A percentile compares a stretch with the other conserved stretches of the same genome.
These are phyloP conservation scores for Lagopus leucura DNA, from an alignment of 2,113 vertebrate species.

Conservation along the genomic window DNA sequence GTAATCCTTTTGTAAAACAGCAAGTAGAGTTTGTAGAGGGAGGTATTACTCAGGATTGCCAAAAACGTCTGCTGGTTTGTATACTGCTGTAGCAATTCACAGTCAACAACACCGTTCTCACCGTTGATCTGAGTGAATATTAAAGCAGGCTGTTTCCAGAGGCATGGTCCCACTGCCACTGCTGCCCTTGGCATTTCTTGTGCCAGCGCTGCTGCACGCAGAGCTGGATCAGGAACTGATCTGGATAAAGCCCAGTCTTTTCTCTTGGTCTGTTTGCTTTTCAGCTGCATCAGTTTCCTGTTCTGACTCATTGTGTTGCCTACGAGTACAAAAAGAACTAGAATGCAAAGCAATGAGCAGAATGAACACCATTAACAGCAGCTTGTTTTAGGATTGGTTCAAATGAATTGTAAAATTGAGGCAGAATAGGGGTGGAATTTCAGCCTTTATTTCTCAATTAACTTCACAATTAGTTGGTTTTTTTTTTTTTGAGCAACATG, in stretches of 20 bases:
- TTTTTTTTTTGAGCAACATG: neutral
- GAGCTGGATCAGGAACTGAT: neutral
- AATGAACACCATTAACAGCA: neutral
- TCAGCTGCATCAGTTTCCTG: conserved; percentile 60
- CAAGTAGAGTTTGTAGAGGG: neutral
- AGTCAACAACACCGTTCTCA: neutral
- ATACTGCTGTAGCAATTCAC: neutral
- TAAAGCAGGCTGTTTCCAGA: neutral
- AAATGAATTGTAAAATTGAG: neutral
- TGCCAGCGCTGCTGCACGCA: neutral
- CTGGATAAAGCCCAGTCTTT: neutral
- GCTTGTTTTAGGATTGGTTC: neutral
- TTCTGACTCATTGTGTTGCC: conserved; percentile 29
- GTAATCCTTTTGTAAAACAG: neutral
- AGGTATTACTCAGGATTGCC: neutral
- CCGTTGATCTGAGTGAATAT: neutral
- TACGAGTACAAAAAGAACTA: conserved; percentile 2
- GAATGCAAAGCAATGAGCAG: conserved; percentile 12
- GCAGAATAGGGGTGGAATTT: neutral
- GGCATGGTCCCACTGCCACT: neutral
- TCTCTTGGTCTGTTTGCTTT: conserved; percentile 10
- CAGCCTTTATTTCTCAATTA: neutral
- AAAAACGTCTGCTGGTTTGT: neutral
- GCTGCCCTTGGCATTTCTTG: neutral
- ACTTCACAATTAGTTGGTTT: neutral